Evolutionary conservation across 2,888 invertebrate species (phyloP), one percentile per base, ranked within the genome.

Genomic region (Acleris laterana): DNA sequence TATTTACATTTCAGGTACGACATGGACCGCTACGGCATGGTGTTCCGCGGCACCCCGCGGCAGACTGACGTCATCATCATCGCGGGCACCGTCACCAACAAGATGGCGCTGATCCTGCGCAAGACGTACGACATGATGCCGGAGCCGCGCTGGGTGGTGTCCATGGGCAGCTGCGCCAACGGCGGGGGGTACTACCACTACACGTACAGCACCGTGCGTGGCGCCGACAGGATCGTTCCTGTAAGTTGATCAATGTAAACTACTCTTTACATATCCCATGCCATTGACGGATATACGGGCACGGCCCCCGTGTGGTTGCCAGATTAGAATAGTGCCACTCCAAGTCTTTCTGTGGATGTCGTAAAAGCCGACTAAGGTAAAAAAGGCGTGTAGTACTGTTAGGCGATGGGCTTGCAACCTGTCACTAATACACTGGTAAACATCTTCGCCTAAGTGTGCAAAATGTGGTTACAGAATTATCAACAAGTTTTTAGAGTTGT

Each of bases 161-260:
- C 99, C 0, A 99, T 99, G 99, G 99, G 99, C 49, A 99, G 98
- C 82, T 99, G 99, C 90, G 99, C 99, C 11, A 99, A 99, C 85
- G 99, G 99, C 44, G 99, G 99, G 22, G 99, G 99, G 11, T 99
- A 99, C 86, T 99, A 99, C 87, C 99, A 99, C 90, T 99, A 99
- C 87, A 99, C 99, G 3, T 99, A 99, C 84, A 96, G 98, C 0
- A 99, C 99, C 42, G 98, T 99, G 0, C 94, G 92, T 1, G 92
- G 92, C 0, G 81, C 80, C 44, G 89, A 92, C 61, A 83, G 91
- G 63, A 84, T 92, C 84, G 77, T 90, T 61, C 89, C 90, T 73
- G 91, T 93, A 72, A 81, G 72, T 52, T 22, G 32, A 9, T 7
- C 9, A 25, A 25, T 25, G 25, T 25, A 25, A 22, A 22, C 22